These are phyloP conservation scores for Ciconia stormi DNA, from an alignment of 2,113 vertebrate genomes.

Conservation along the genomic window DNA sequence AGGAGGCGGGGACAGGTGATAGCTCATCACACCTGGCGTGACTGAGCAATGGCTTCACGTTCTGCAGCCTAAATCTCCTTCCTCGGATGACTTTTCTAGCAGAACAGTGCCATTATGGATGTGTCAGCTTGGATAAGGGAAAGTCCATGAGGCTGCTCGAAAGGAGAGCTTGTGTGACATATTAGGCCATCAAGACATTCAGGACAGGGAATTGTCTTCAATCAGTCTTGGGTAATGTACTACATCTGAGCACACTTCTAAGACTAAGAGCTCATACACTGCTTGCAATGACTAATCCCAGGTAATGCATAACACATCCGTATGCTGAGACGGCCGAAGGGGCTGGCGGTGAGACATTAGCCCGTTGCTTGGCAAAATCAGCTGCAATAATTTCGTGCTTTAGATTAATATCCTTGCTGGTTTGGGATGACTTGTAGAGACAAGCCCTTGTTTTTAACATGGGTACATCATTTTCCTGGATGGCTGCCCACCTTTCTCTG, in stretches of 20 bases:
- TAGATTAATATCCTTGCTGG: background rate
- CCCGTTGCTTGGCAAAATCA: background rate
- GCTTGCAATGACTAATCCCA: background rate
- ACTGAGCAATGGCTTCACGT: background rate
- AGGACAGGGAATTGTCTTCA: constrained; percentile 32
- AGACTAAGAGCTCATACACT: background rate
- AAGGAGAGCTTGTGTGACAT: constrained; percentile 42
- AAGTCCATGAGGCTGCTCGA: background rate
- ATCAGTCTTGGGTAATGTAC: constrained; percentile 40
- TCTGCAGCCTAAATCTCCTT: background rate
- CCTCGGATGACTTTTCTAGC: background rate
- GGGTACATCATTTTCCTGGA: background rate
- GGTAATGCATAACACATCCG: background rate
- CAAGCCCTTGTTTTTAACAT: background rate
- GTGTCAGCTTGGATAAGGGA: background rate
- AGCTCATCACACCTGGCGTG: background rate
- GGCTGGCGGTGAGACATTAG: background rate
- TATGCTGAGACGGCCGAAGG: background rate
- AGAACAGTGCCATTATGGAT: background rate
- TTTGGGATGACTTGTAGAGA: background rate
- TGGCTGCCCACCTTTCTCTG: background rate
- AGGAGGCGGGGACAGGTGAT: background rate
- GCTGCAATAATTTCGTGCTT: background rate
- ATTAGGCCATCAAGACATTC: constrained; percentile 37
- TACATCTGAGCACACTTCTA: background rate